Percentiles rank a stretch among this genome's conserved stretches.
phyloP scores from a whole-genome alignment of 2,797 vertebrate species.

The Spatula clypeata region DNA sequence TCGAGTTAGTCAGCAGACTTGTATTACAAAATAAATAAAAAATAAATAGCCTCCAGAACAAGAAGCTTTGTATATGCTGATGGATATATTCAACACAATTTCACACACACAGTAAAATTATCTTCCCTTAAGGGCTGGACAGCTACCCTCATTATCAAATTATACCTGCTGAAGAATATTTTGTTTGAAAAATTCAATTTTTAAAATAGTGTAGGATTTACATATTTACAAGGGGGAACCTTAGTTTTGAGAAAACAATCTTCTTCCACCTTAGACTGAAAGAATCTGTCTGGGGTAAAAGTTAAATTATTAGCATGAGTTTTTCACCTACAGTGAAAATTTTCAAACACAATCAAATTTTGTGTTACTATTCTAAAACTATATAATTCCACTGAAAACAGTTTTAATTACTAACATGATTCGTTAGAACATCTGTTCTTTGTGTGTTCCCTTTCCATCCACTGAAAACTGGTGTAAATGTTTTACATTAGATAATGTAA shows the following conservation, averaged over 20 bases:
- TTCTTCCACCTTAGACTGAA: not conserved
- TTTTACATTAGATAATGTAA: not conserved
- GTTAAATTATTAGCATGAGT: not conserved
- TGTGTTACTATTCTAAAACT: not conserved
- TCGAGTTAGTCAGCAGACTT: not conserved
- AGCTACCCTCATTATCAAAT: not conserved
- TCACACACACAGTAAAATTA: not conserved
- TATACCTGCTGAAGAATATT: not conserved
- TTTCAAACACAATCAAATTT: not conserved
- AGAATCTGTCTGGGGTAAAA: not conserved
- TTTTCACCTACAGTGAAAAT: not conserved
- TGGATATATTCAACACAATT: not conserved
- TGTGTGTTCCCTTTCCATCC: not conserved
- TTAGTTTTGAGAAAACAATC: not conserved
- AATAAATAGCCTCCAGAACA: not conserved
- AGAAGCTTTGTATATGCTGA: not conserved
- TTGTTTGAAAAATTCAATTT: not conserved
- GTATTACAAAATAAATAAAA: not conserved
- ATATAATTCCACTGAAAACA: not conserved
- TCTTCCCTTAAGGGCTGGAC: not conserved
- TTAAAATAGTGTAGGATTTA: not conserved
- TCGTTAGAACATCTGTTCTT: not conserved
- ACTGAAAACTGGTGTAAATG: not conserved
- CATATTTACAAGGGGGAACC: not conserved
- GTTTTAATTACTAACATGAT: not conserved